Base-by-base conservation (phyloP, 1,140 invertebrate species). In the Heliothis subflexa region DNA sequence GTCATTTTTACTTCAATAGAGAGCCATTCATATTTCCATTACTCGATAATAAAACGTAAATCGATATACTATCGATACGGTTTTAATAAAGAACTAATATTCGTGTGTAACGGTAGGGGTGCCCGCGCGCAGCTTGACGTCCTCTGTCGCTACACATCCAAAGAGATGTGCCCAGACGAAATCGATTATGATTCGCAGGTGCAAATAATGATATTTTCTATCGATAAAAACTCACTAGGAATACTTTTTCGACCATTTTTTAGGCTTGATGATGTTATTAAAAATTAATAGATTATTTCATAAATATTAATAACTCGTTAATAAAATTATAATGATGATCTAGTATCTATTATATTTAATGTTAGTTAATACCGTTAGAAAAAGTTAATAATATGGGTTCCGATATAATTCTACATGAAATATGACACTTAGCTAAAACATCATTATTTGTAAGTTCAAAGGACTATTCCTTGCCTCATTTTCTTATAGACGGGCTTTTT, bases 131-230 rank as follows among this genome's bases (percentile, higher is more conserved):
- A 87, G 89, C 91, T 82, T 89, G 89, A 84, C 82, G 86, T 83
- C 89, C n/a, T n/a, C 16, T 83, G 73, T 77, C 74, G 82, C 83
- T 85, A 80, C 70, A 83, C 80, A 85, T 82, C 81, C 76, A 79
- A 84, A 86, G 81, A 86, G 89, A 81, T 77, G 82, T 59, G 82
- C 81, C 78, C 81, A 82, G 62, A 81, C 66, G 73, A 87, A 91
- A 93, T 91, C 90, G 87, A 89, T 93, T 89, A 91, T 70, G 84
- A 89, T 88, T 90, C 79, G 89, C 91, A 93, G 91, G 89, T 93
- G 91, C 89, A 90, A 93, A 90, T 90, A 90, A 88, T 85, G 73
- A 85, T 85, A 82, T 84, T 86, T 83, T 83, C 84, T 64, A 78
- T 61, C 74, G 47, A 84, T 78, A 84, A 85, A 87, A 88, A 83